Conservation (phyloP, 2,113 vertebrate genomes). For the Typhlomys cinereus region DNA sequence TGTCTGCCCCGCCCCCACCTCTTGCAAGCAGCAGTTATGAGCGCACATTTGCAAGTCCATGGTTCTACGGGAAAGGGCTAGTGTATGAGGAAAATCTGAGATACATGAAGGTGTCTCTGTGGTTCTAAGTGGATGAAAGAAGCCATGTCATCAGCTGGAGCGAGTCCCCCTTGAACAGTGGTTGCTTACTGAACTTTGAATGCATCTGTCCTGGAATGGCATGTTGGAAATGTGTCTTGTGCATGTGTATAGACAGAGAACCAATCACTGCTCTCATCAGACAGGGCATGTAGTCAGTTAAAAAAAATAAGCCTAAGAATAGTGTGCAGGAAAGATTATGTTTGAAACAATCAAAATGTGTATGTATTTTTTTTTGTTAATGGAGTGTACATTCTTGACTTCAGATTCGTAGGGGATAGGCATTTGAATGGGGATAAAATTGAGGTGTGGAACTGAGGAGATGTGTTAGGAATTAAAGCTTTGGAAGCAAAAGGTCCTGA, state of each 20-base stretch:
- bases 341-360: background rate
- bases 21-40: slow-evolving; percentile 35
- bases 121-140: slow-evolving; percentile 25
- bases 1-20: background rate
- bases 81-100: slow-evolving; percentile 59
- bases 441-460: background rate
- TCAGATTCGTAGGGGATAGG: slow-evolving; percentile 15
- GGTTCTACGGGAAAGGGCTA: slow-evolving; percentile 8
- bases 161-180: background rate
- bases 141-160: slow-evolving; percentile 3
- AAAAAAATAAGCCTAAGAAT: background rate
- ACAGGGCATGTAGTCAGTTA: background rate
- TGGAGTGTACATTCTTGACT: slow-evolving; percentile 29
- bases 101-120: slow-evolving; percentile 21
- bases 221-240: background rate
- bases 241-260: background rate
- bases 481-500: too few relatives aligned
- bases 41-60: slow-evolving; percentile 53
- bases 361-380: background rate
- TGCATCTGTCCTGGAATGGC: background rate
- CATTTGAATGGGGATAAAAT: background rate
- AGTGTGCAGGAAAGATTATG: background rate
- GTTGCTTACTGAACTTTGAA: slow-evolving; percentile 28
- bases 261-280: background rate
- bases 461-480: too few relatives aligned